Evolutionary conservation across 2,113 vertebrate species (phyloP).

Genomic region (Leptodactylus fuscus): DNA sequence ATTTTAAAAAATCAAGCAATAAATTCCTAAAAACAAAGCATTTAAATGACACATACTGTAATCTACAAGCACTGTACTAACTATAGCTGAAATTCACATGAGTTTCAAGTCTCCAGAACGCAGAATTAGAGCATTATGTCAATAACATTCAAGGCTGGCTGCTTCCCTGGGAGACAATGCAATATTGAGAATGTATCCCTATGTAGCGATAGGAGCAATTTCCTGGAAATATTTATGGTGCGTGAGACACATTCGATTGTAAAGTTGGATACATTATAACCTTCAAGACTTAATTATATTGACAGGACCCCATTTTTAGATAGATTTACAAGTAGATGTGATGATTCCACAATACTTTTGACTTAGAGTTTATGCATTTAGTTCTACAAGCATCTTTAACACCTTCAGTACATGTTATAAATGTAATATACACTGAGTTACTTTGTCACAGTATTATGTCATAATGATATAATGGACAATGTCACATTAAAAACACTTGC

Average conservation of each 20-base stretch:
- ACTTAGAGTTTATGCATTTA: not conserved
- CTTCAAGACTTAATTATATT: constrained; percentile 51
- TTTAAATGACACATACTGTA: no score
- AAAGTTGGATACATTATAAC: constrained; percentile 47
- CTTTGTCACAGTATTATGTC: no score
- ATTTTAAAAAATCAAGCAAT: not conserved
- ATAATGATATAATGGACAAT: no score
- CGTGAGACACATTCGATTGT: constrained; percentile 37
- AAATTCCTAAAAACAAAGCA: not conserved
- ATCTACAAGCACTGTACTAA: not conserved
- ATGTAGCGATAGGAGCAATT: constrained; percentile 45
- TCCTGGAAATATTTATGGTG: constrained; percentile 54
- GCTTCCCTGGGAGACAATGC: constrained; percentile 19
- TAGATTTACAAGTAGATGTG: not conserved
- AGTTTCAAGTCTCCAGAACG: not conserved
- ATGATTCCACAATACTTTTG: not conserved
- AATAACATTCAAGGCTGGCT: constrained; percentile 53
- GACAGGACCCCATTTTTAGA: constrained; percentile 33
- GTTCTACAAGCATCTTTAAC: not conserved
- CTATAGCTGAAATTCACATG: constrained; percentile 6
- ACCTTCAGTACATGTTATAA: not conserved
- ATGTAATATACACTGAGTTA: not conserved
- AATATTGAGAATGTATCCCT: constrained; percentile 50
- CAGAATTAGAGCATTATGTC: constrained; percentile 41
- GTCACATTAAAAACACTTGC: no score